Conservation (phyloP, 1,140 invertebrate genomes). For the Rhopalosiphum maidis region DNA sequence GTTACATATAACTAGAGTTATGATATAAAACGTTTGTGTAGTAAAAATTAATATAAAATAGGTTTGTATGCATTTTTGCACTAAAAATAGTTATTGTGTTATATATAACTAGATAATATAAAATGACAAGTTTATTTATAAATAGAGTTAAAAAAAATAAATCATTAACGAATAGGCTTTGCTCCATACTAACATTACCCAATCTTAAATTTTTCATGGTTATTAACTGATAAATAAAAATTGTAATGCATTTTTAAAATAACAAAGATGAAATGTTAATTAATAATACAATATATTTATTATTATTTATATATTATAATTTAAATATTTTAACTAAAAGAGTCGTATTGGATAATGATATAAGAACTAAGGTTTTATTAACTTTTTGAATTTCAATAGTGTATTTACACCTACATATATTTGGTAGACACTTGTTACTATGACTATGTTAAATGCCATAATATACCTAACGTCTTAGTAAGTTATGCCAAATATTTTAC, state of each 20-base stretch:
- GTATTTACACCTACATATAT: neutral
- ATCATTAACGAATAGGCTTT: neutral
- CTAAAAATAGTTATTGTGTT: neutral
- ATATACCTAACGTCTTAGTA: too few species aligned
- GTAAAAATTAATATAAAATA: neutral
- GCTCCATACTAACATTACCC: neutral
- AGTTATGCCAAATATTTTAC: too few species aligned
- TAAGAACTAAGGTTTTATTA: neutral
- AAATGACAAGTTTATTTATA: neutral
- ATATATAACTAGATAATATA: neutral
- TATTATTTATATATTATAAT: neutral
- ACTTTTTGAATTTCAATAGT: neutral
- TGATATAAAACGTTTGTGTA: neutral
- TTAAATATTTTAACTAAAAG: neutral
- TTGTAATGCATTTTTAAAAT: neutral
- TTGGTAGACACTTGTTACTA: neutral
- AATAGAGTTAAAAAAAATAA: neutral
- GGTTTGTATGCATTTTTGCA: neutral
- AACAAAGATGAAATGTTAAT: neutral
- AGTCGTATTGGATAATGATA: neutral
- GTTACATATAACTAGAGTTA: neutral
- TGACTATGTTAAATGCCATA: too few species aligned
- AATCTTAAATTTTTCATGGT: neutral
- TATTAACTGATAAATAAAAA: neutral
- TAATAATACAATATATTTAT: neutral